These are phyloP conservation scores for Drosophila santomea DNA, from an alignment of 1,140 invertebrate species.

Conservation along the genomic window DNA sequence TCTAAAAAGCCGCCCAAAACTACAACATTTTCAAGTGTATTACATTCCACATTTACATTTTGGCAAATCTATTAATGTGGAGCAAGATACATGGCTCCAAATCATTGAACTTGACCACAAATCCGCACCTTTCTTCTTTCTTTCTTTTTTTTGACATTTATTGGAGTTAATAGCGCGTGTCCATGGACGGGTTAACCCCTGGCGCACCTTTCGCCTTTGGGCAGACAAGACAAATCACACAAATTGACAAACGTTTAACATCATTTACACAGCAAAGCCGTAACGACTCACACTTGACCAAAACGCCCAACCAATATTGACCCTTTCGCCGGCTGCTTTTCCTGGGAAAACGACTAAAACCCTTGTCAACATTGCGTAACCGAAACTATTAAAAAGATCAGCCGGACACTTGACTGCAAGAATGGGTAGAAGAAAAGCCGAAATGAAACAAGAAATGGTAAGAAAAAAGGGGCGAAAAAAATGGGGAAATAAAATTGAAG, in stretches of 20 bases:
- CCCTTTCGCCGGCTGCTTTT: constrained; percentile 51
- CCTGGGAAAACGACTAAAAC: constrained; percentile 56
- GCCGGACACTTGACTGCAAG: constrained; percentile 55
- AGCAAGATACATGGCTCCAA: neutral
- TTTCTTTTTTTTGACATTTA: constrained; percentile 17
- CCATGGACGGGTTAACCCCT: constrained; percentile 58
- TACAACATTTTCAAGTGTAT: neutral
- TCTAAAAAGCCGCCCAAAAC: neutral
- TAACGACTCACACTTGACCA: constrained; percentile 74
- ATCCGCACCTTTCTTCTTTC: constrained; percentile 17
- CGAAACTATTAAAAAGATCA: constrained; percentile 83
- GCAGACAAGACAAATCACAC: constrained; percentile 71
- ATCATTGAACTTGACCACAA: constrained; percentile 6
- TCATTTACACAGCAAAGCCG: constrained; percentile 77
- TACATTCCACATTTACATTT: neutral
- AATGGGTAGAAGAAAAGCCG: neutral
- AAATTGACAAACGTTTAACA: constrained; percentile 83
- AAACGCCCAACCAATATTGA: constrained; percentile 56
- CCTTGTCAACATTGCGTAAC: constrained; percentile 80
- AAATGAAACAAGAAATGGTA: neutral
- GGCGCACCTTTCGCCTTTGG: constrained; percentile 54
- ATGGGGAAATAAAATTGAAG: constrained; percentile 36
- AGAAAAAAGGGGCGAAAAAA: constrained; percentile 16
- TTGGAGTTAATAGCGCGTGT: constrained; percentile 64
- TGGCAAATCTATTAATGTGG: neutral